Evolutionary conservation across 2,888 invertebrate species (phyloP).

Genomic region (Lycocerus yunnanus): DNA sequence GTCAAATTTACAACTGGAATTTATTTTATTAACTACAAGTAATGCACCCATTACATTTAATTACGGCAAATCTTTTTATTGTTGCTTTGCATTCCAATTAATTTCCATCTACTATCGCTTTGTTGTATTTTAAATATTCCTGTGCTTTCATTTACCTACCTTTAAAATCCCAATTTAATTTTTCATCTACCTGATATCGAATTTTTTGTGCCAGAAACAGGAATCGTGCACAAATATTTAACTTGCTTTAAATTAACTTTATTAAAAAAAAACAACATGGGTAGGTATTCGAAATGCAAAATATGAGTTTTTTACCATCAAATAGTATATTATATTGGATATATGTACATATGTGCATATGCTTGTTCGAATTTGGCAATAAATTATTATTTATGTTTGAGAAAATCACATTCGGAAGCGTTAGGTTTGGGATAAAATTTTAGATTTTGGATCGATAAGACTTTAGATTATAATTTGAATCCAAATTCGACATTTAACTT

Average conservation of each 20-base stretch:
- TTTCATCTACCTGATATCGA: background rate
- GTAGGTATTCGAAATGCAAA: background rate
- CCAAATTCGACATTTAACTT: slow-evolving; percentile 1
- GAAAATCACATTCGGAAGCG: background rate
- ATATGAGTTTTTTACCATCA: background rate
- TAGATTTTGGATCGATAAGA: background rate
- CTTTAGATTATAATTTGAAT: slow-evolving; percentile 1
- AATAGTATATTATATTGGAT: background rate
- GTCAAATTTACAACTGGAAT: background rate
- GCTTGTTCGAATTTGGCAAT: background rate
- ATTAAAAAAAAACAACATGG: background rate
- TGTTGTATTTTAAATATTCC: background rate
- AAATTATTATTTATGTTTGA: background rate
- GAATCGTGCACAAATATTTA: background rate
- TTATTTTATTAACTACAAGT: background rate
- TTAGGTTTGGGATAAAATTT: background rate
- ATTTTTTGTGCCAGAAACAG: background rate
- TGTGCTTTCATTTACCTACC: background rate
- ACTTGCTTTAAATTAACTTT: background rate
- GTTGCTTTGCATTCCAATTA: background rate
- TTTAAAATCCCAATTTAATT: background rate
- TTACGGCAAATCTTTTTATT: background rate
- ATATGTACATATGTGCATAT: background rate
- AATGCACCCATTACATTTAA: background rate
- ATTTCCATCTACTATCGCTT: background rate